These are phyloP conservation scores for Drosophila mayri DNA, from an alignment of 1,140 invertebrate genomes.

Conservation along the genomic window DNA sequence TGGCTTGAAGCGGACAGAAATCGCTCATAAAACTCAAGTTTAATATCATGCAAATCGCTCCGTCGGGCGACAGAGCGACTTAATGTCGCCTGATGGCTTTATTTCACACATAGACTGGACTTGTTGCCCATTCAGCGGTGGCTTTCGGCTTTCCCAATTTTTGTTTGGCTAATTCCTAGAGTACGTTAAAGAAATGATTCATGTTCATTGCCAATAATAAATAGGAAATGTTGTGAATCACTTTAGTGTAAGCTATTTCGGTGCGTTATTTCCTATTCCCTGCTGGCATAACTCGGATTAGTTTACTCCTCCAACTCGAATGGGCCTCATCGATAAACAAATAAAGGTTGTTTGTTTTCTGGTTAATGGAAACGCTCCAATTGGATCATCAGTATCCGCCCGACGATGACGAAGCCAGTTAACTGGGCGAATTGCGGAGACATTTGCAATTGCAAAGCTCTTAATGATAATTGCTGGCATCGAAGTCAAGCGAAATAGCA, in stretches of 20 bases:
- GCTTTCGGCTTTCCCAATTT: constrained; percentile 45
- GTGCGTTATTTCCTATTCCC: constrained; percentile 13
- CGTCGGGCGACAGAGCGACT: constrained; percentile 68
- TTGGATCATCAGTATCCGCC: constrained; percentile 19
- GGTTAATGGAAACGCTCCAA: constrained; percentile 12
- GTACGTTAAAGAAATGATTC: constrained; percentile 16
- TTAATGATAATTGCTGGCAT: constrained; percentile 41
- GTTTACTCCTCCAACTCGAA: not conserved
- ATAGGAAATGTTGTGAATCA: constrained; percentile 23
- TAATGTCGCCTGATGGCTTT: constrained; percentile 77
- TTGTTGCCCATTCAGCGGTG: constrained; percentile 21
- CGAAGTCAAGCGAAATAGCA: constrained; percentile 63
- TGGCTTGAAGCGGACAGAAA: constrained; percentile 59
- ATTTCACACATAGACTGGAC: constrained; percentile 48
- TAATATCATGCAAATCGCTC: constrained; percentile 74
- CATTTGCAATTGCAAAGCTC: constrained; percentile 29
- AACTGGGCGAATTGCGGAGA: not conserved
- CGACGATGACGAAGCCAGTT: constrained; percentile 14
- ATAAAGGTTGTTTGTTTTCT: constrained; percentile 20
- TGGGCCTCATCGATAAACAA: constrained; percentile 18
- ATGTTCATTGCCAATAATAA: constrained; percentile 9
- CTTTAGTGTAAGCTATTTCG: not conserved
- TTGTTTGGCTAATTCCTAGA: constrained; percentile 40
- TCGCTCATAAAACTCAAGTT: constrained; percentile 73
- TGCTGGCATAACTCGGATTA: not conserved